Percentiles rank a stretch among this genome's conserved stretches.
Conservation (phyloP, 2,888 invertebrate species). For the Mesorhabditis belari region DNA sequence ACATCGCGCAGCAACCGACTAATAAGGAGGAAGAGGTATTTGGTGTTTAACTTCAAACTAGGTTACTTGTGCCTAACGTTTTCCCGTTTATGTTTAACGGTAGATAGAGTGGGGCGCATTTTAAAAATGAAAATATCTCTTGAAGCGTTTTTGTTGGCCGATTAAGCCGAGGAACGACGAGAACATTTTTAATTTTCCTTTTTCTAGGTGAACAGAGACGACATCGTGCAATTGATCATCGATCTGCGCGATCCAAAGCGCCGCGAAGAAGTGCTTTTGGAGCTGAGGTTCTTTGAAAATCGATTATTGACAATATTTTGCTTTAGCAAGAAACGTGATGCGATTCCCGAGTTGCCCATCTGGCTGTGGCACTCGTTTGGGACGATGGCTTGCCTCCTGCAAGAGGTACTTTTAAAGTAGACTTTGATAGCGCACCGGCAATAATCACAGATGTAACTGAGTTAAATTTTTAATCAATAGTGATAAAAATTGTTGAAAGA, state of each 20-base stretch:
- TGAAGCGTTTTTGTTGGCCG: too few species aligned
- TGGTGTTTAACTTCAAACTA: not conserved
- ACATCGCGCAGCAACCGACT: not conserved
- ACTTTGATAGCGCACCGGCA: too few species aligned
- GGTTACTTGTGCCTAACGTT: not conserved
- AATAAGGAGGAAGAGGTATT: not conserved
- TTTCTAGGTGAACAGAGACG: constrained; percentile 63
- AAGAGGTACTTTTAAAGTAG: constrained; percentile 77
- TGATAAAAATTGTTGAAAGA: too few species aligned
- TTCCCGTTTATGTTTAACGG: not conserved
- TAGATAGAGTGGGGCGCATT: too few species aligned
- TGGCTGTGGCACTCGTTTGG: constrained; percentile 98
- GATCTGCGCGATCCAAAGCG: constrained; percentile 88
- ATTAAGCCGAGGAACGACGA: too few species aligned
- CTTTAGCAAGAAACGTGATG: constrained; percentile 77
- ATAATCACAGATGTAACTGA: too few species aligned
- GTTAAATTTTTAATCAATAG: too few species aligned
- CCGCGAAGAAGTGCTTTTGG: constrained; percentile 88
- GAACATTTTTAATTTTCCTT: too few species aligned
- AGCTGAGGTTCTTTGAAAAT: too few species aligned
- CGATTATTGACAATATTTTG: too few species aligned
- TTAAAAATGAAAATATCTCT: too few species aligned
- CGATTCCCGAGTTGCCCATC: constrained; percentile 90
- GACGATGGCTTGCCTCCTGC: constrained; percentile 83
- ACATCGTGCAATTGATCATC: constrained; percentile 83